Percentiles rank a stretch among this genome's conserved stretches.
These are phyloP conservation scores for Austrolebias charrua DNA, from an alignment of 2,797 vertebrate species.

Conservation along the genomic window DNA sequence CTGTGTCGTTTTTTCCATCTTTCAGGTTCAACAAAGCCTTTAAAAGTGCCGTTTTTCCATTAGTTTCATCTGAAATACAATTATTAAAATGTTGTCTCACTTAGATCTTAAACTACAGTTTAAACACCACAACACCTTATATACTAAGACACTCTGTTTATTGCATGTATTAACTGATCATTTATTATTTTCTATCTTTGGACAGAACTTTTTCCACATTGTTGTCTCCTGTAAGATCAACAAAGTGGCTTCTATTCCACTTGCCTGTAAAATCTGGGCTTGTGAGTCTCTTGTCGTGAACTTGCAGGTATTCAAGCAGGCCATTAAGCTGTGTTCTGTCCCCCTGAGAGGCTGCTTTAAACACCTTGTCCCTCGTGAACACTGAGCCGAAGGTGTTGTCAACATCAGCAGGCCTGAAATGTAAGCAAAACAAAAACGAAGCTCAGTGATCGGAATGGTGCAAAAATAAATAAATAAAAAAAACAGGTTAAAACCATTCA, in stretches of 20 bases:
- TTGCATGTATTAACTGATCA: no score
- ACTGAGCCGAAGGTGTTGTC: background rate
- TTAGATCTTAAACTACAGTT: no score
- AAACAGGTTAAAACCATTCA: no score
- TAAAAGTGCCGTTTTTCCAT: slow-evolving; percentile 88
- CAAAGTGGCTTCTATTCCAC: background rate
- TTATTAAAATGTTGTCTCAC: no score
- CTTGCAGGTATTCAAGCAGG: slow-evolving; percentile 42
- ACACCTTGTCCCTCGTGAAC: slow-evolving; percentile 47
- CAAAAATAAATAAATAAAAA: no score
- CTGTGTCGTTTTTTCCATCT: slow-evolving; percentile 83
- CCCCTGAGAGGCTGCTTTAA: slow-evolving; percentile 53
- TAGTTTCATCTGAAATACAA: slow-evolving; percentile 76
- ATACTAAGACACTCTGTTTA: no score
- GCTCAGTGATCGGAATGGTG: background rate
- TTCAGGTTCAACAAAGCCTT: slow-evolving; percentile 91
- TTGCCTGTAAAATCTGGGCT: slow-evolving; percentile 55
- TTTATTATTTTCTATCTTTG: no score
- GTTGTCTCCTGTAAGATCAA: background rate
- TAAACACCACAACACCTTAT: no score
- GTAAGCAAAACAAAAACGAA: background rate
- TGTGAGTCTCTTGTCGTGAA: slow-evolving; percentile 20
- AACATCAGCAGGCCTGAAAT: background rate
- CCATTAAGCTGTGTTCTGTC: slow-evolving; percentile 23
- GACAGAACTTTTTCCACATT: no score